phyloP scores from a whole-genome alignment of 2,113 vertebrate genomes.

The Myotis yumanensis region DNA sequence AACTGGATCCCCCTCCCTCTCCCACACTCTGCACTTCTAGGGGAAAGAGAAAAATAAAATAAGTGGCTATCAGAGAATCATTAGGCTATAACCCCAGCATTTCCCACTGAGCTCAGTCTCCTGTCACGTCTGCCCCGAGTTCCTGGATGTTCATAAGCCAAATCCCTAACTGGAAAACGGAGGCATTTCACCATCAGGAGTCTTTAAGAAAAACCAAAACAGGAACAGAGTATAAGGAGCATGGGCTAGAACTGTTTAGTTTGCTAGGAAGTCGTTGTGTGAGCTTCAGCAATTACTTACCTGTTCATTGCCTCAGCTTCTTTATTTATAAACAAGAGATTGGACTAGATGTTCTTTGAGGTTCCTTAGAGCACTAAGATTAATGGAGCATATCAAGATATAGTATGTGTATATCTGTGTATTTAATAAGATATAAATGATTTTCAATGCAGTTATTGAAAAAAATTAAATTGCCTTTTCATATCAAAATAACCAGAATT shows the following conservation, averaged over 20 bases:
- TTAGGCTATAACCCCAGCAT: background rate
- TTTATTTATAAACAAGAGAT: background rate
- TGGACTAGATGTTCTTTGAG: background rate
- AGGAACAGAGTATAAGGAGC: background rate
- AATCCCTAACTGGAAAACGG: background rate
- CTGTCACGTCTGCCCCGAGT: no score
- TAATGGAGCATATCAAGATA: background rate
- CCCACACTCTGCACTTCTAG: background rate
- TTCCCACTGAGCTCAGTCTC: background rate
- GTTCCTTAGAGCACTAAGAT: background rate
- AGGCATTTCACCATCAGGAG: background rate
- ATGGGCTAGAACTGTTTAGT: background rate
- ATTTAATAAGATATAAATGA: background rate
- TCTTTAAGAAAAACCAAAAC: background rate
- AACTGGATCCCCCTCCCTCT: fast-evolving
- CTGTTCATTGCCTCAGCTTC: background rate
- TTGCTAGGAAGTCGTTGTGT: background rate
- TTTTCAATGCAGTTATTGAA: background rate
- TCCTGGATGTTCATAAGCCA: background rate
- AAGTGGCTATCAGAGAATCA: background rate
- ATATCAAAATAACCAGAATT: background rate
- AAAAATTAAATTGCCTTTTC: background rate
- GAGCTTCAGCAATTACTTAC: background rate
- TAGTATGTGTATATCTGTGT: background rate
- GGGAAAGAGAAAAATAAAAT: background rate